Conservation (phyloP, 2,113 vertebrate species). For the Puntigrus tetrazona region DNA sequence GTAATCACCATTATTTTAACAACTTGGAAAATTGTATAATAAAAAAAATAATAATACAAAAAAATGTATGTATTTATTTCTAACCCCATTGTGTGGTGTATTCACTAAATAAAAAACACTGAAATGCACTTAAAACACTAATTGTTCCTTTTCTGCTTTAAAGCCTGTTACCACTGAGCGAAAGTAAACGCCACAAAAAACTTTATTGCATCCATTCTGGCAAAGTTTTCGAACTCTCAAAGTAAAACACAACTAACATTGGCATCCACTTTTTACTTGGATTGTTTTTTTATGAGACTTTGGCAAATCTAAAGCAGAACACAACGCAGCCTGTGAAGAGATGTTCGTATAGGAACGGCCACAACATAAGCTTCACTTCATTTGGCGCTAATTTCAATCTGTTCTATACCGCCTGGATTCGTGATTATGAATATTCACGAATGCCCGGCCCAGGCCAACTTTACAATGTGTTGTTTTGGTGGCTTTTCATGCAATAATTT, state of each 20-base stretch:
- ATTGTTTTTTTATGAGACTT: background rate
- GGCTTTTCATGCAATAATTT: background rate
- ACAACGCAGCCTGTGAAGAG: background rate
- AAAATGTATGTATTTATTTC: no score
- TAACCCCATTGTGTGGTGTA: no score
- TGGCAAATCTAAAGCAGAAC: background rate
- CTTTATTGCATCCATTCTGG: background rate
- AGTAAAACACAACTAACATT: background rate
- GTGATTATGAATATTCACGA: background rate
- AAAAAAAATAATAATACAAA: no score
- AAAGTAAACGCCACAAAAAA: no score
- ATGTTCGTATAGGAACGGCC: background rate
- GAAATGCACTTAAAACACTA: no score
- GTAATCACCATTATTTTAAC: no score
- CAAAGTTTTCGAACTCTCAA: background rate
- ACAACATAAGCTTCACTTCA: background rate
- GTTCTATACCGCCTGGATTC: background rate
- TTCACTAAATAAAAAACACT: no score
- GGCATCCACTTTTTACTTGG: background rate
- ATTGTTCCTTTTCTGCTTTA: background rate
- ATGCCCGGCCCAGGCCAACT: background rate
- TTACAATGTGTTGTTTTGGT: no score
- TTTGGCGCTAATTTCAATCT: background rate
- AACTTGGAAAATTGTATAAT: no score
- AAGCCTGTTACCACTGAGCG: no score